phyloP scores from a whole-genome alignment of 2,113 vertebrate genomes.

The Sula dactylatra region DNA sequence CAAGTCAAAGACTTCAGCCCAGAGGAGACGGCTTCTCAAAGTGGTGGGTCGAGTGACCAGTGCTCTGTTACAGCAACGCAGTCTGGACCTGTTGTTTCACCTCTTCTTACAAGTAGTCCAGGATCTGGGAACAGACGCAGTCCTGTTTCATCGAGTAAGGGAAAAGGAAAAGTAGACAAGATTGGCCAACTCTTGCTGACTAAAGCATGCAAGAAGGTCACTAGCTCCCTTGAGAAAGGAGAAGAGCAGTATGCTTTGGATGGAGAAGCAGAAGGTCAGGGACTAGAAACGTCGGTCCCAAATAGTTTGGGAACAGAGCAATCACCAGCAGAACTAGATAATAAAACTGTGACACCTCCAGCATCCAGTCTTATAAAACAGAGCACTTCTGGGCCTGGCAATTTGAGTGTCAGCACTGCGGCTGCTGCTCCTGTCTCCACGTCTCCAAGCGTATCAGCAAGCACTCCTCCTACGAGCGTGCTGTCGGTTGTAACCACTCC shows the following conservation, averaged over 20 bases:
- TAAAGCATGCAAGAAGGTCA: constrained; percentile 77
- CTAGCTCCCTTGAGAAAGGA: constrained; percentile 76
- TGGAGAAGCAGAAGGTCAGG: constrained; percentile 72
- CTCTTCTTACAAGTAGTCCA: constrained; percentile 84
- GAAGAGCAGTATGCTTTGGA: constrained; percentile 77
- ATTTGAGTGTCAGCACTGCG: background rate
- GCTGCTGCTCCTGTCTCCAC: constrained; percentile 29
- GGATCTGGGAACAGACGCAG: constrained; percentile 81
- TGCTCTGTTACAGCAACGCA: constrained; percentile 73
- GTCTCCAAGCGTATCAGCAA: constrained; percentile 45
- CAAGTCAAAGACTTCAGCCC: constrained; percentile 77
- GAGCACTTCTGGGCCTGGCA: constrained; percentile 58
- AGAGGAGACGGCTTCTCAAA: constrained; percentile 69
- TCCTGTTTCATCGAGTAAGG: constrained; percentile 80
- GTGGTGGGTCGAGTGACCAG: constrained; percentile 60
- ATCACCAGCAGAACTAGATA: constrained; percentile 67
- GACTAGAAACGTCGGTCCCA: constrained; percentile 42
- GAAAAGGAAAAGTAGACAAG: constrained; percentile 82
- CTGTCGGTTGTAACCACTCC: constrained; percentile 31
- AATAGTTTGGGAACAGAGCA: constrained; percentile 69
- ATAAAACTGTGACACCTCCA: constrained; percentile 54
- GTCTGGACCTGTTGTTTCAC: constrained; percentile 76
- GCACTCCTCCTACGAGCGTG: constrained; percentile 36
- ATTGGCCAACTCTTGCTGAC: constrained; percentile 78
- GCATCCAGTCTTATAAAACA: constrained; percentile 66